phyloP scores from a whole-genome alignment of 2,113 vertebrate species.

The Oriolus oriolus region DNA sequence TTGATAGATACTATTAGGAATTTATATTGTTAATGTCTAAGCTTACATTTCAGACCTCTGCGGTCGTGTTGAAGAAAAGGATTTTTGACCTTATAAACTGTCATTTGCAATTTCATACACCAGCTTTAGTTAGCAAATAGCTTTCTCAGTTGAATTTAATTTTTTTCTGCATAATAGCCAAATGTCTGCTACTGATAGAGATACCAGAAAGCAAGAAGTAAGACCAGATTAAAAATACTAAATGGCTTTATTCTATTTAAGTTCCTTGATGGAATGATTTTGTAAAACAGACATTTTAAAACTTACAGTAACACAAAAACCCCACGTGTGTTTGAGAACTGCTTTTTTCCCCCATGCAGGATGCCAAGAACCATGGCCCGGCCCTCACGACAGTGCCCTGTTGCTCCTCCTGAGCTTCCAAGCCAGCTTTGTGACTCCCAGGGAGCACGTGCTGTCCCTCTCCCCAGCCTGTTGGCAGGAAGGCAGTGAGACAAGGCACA shows the following conservation, averaged over 20 bases:
- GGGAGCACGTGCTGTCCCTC: fast-evolving
- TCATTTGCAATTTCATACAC: not conserved
- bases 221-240: not conserved
- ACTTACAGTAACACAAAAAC: not conserved
- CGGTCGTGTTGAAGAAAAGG: not conserved
- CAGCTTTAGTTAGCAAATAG: not conserved
- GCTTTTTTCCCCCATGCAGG: not conserved
- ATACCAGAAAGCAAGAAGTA: not conserved
- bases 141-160: not conserved
- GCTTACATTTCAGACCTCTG: not conserved
- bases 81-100: not conserved
- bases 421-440: not conserved
- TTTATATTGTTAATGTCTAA: not conserved
- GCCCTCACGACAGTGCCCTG: fast-evolving
- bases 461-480: not conserved
- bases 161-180: not conserved
- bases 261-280: not conserved
- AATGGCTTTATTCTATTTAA: not conserved
- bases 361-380: fast-evolving
- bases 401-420: not conserved
- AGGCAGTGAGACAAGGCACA: not conserved
- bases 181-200: not conserved
- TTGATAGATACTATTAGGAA: not conserved
- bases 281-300: not conserved
- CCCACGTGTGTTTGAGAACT: not conserved